Conservation (phyloP, 2,797 vertebrate species). For the Coluber constrictor region DNA sequence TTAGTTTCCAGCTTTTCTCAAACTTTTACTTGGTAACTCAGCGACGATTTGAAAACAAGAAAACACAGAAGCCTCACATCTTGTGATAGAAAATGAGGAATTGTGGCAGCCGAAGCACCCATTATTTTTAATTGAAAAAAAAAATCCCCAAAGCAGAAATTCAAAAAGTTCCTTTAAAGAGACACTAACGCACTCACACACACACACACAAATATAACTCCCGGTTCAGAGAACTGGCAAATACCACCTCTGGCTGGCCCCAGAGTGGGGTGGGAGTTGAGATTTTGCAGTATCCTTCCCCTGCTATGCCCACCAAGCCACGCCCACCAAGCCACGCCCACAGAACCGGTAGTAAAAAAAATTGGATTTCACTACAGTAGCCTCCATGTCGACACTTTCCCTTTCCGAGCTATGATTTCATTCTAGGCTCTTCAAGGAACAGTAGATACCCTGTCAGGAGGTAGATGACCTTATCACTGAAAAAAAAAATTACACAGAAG, state of each 20-base stretch:
- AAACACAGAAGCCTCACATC: background rate
- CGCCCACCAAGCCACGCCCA: no score
- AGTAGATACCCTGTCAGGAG: background rate
- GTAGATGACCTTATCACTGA: background rate
- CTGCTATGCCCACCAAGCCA: no score
- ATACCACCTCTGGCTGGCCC: no score
- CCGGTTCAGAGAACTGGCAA: background rate
- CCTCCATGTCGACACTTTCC: background rate
- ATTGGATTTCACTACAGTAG: background rate
- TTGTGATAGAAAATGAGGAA: background rate
- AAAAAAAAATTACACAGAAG: background rate
- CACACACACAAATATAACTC: no score
- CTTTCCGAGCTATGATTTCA: constrained; percentile 26
- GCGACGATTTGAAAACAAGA: background rate
- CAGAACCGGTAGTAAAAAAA: no score
- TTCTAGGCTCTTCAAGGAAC: constrained; percentile 35
- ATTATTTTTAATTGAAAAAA: background rate
- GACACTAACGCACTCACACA: background rate
- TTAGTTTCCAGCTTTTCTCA: background rate
- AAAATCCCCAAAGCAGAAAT: background rate
- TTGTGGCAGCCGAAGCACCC: background rate
- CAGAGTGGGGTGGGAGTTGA: no score
- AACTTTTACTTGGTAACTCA: background rate
- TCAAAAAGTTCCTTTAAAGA: background rate
- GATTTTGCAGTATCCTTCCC: no score